Percentiles rank a stretch among this genome's conserved stretches.
phyloP scores from a whole-genome alignment of 2,888 invertebrate species.

The Gisinianus flammeolus region DNA sequence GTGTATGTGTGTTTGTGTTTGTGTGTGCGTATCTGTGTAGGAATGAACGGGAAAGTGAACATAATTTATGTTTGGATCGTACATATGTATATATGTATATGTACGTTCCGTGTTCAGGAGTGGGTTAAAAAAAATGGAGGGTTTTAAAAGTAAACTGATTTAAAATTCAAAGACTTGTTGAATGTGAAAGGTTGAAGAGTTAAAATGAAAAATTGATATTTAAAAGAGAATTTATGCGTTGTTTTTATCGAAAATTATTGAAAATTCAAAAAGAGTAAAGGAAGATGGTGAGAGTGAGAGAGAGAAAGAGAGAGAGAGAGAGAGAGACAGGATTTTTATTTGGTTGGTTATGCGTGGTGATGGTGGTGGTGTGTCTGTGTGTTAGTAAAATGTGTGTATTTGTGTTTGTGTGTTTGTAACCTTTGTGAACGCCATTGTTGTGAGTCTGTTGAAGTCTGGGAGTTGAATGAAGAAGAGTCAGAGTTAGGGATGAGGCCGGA shows the following conservation, averaged over 20 bases:
- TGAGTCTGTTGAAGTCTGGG: conserved; percentile 40
- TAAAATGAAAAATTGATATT: not conserved
- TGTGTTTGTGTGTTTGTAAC: conserved; percentile 17
- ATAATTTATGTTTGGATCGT: not conserved
- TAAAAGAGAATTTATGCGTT: not conserved
- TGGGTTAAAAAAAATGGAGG: not conserved
- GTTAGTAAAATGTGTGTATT: not conserved
- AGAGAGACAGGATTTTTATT: not conserved
- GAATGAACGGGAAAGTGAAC: not conserved
- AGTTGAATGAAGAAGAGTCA: conserved; percentile 39
- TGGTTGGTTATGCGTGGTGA: not conserved
- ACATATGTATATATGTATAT: not conserved
- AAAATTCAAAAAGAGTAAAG: not conserved
- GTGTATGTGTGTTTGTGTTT: not conserved
- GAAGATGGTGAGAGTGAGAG: not conserved
- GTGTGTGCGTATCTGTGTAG: not conserved
- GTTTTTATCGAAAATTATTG: not conserved
- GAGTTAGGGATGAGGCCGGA: conserved; percentile 37
- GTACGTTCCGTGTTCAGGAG: not conserved
- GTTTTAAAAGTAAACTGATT: conserved; percentile 19
- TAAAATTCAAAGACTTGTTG: conserved; percentile 7
- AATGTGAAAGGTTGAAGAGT: not conserved
- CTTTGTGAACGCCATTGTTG: conserved; percentile 42
- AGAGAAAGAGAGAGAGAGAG: not conserved
- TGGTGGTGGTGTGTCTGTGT: not conserved